Evolutionary conservation across 2,113 vertebrate genomes (phyloP).

Genomic region (Rhipidura dahli): DNA sequence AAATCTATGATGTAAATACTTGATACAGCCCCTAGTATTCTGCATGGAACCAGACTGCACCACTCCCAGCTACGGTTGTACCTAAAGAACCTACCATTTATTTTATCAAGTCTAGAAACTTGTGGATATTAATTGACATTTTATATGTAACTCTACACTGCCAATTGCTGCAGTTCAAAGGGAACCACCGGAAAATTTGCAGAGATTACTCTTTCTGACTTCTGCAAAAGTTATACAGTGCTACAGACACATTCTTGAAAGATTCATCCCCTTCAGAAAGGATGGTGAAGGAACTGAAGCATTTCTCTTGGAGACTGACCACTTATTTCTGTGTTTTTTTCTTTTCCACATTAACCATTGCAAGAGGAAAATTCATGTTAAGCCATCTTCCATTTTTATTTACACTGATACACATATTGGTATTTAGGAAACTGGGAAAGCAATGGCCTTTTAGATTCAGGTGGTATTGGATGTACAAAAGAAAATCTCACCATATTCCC

Average conservation of each 20-base stretch:
- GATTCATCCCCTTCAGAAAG: neutral
- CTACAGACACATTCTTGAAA: neutral
- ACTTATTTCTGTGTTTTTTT: neutral
- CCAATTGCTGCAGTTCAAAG: neutral
- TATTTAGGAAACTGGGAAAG: neutral
- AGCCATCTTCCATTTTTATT: neutral
- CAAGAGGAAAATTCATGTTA: neutral
- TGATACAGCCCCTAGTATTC: neutral
- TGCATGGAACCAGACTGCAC: neutral
- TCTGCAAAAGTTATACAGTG: neutral
- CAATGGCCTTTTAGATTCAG: neutral
- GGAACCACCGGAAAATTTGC: neutral
- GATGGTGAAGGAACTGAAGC: neutral
- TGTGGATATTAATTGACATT: neutral
- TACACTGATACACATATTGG: neutral
- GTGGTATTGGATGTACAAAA: neutral
- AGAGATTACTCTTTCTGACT: too few relatives aligned
- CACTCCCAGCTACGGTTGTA: neutral
- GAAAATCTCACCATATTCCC: neutral
- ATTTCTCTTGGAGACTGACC: neutral
- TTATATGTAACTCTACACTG: neutral
- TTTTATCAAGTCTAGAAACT: neutral
- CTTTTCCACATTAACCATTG: neutral
- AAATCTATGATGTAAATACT: neutral
- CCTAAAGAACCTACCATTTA: neutral